phyloP scores from a whole-genome alignment of 2,113 vertebrate species.

The Gobius niger region DNA sequence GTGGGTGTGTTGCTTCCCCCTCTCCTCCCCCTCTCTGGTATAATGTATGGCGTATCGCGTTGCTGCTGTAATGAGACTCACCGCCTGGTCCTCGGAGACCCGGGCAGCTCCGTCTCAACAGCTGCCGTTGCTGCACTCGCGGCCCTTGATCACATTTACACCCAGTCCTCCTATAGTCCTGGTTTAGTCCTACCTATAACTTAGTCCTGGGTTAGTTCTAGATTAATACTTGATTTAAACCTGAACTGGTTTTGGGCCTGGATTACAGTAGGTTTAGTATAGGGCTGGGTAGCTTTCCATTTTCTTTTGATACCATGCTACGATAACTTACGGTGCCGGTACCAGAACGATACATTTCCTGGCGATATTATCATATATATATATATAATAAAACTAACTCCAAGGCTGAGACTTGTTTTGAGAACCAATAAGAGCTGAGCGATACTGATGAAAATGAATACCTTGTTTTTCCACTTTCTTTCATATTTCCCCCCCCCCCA shows the following conservation, averaged over 20 bases:
- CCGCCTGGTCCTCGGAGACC: slow-evolving; percentile 60
- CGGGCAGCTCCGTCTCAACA: slow-evolving; percentile 48
- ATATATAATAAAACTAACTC: too few relatives aligned
- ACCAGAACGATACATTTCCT: too few relatives aligned
- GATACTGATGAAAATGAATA: too few relatives aligned
- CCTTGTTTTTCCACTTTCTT: too few relatives aligned
- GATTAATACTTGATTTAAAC: too few relatives aligned
- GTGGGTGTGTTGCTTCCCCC: slow-evolving; percentile 8
- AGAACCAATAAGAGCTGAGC: too few relatives aligned
- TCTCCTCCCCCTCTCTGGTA: slow-evolving; percentile 8
- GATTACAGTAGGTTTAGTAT: neutral
- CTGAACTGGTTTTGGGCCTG: neutral
- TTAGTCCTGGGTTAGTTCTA: neutral
- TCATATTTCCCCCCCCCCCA: too few relatives aligned
- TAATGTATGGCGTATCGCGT: slow-evolving; percentile 54
- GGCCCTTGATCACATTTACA: neutral
- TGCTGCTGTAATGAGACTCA: slow-evolving; percentile 64
- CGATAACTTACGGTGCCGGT: too few relatives aligned
- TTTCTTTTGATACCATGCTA: too few relatives aligned
- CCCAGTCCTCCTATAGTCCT: neutral
- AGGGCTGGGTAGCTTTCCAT: neutral
- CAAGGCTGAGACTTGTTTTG: too few relatives aligned
- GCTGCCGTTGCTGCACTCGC: slow-evolving; percentile 57
- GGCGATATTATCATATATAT: too few relatives aligned
- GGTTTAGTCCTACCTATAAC: neutral